phyloP scores from a whole-genome alignment of 2,113 vertebrate species.

The Ifrita kowaldi region DNA sequence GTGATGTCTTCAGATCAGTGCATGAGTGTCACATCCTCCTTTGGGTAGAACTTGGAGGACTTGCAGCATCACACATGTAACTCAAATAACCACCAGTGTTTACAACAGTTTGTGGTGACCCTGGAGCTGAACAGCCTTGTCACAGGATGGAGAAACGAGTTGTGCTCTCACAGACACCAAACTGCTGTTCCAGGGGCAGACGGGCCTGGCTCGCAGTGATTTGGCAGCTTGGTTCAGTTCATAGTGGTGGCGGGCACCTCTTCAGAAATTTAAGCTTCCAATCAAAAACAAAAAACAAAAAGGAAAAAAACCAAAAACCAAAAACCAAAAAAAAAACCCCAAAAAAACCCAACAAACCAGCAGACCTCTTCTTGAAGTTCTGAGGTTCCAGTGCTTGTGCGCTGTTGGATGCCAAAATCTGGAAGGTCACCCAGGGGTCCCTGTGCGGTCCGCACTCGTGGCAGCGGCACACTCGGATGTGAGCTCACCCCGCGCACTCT shows the following conservation, averaged over 20 bases:
- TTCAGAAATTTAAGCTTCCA: not conserved
- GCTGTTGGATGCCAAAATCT: not conserved
- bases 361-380: not conserved
- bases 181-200: not conserved
- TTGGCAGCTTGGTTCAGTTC: not conserved
- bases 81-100: not conserved
- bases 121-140: not conserved
- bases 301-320: not conserved
- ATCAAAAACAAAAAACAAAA: not conserved
- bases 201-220: accelerated
- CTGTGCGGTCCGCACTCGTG: not conserved
- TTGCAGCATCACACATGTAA: not conserved
- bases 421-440: not conserved
- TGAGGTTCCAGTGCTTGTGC: not conserved
- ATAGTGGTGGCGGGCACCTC: accelerated
- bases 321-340: too few species aligned
- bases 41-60: not conserved
- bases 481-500: not conserved
- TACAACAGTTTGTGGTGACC: not conserved
- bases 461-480: not conserved
- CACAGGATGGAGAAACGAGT: not conserved
- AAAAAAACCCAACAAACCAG: too few species aligned
- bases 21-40: not conserved
- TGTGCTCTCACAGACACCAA: not conserved
- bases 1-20: not conserved